Evolutionary conservation across 2,113 vertebrate species (phyloP).

Genomic region (Thomomys bottae): DNA sequence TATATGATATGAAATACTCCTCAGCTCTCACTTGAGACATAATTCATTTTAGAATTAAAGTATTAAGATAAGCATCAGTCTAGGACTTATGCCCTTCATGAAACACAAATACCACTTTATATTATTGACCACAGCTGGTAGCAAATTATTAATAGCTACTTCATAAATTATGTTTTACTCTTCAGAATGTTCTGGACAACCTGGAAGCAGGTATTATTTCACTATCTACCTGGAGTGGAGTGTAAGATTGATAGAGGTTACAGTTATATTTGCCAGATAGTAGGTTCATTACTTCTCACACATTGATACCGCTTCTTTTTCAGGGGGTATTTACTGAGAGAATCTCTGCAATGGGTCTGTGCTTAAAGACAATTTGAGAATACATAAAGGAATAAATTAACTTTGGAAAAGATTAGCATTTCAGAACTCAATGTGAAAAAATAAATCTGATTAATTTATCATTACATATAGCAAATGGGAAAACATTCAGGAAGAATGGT

Average conservation of each 20-base stretch:
- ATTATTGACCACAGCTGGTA: not conserved
- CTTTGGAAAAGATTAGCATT: not conserved
- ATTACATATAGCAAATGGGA: not conserved
- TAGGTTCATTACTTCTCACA: too few relatives aligned
- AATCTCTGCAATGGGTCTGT: not conserved
- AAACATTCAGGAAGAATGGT: not conserved
- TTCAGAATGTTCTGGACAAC: constrained; percentile 1
- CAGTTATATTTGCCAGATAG: too few relatives aligned
- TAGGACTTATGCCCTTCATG: not conserved
- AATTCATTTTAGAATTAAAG: not conserved
- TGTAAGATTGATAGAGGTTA: not conserved
- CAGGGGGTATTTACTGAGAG: not conserved
- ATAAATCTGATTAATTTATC: not conserved
- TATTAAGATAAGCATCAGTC: not conserved
- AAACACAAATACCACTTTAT: not conserved
- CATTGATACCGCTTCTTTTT: too few relatives aligned
- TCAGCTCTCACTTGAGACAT: not conserved
- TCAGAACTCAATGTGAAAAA: not conserved
- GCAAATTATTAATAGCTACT: not conserved
- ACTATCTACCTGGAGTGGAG: not conserved
- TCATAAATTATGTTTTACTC: not conserved
- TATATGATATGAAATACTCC: not conserved
- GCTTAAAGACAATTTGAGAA: constrained; percentile 24
- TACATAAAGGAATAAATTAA: not conserved
- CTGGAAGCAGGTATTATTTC: not conserved